Evolutionary conservation across 1,140 invertebrate species (phyloP), one percentile per base, ranked within the genome.

Genomic region (Phenacoccus solenopsis): DNA sequence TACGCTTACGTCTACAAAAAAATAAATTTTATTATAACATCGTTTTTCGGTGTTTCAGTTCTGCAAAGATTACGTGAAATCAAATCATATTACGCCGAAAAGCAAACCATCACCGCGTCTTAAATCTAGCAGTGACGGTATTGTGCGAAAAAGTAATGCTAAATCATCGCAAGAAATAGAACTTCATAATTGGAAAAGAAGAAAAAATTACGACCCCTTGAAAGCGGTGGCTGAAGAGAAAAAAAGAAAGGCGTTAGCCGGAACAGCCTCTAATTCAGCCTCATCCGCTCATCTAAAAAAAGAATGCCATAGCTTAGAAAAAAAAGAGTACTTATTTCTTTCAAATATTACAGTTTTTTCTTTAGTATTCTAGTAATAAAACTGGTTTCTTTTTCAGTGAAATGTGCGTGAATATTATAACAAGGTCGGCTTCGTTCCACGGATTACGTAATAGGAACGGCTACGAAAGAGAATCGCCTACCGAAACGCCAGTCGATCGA

Each of bases 181-280:
- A 76, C 87, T 93, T 80, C 90, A 91, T 77, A 94, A 94, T 81
- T 95, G 92, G 92, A 93, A 93, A 76, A 81, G 92, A 70, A 81
- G 93, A 71, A 93, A 93, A 75, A 93, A 87, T 74, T 96, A 94
- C 78, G 91, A 94, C 81, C 92, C 92, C 1, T 86, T 93, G 82
- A 93, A 91, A 75, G 88, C 89, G 13, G 91, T 91, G 1, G 90
- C 90, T 9, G 87, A 90, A 75, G 90, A 87, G 75, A 69, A 73
- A 77, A 75, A 76, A 76, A 22, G 78, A 74, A 59, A 76, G 69
- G 25, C 59, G 4, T 49, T 49, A 49, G 38, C 38, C 38, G 38
- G 38, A 16, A n/a, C 38, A 16, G 38, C 38, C 20, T 4, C 38
- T 16, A 49, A 49, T 49, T 49, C 38, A 49, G 38, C 16, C 16